Conservation (phyloP, 2,888 invertebrate genomes). For the Eledone cirrhosa region DNA sequence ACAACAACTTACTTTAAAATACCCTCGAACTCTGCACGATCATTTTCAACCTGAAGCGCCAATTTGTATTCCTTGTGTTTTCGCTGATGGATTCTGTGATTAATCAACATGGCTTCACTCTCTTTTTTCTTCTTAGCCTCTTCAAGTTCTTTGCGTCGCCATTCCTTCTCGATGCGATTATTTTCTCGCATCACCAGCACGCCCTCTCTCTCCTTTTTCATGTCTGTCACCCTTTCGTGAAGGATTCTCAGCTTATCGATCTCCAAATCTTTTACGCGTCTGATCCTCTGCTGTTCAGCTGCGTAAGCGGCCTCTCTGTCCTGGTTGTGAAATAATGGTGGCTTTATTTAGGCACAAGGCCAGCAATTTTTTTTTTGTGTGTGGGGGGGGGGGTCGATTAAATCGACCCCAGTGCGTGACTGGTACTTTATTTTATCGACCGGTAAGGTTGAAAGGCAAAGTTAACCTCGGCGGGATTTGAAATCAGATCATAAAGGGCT, state of each 20-base stretch:
- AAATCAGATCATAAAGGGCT: too few species aligned
- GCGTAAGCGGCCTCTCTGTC: slow-evolving; percentile 64
- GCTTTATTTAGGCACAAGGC: too few species aligned
- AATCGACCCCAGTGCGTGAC: too few species aligned
- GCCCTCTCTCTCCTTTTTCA: slow-evolving; percentile 65
- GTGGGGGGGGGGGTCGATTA: too few species aligned
- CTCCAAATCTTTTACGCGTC: slow-evolving; percentile 66
- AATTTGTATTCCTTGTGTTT: slow-evolving; percentile 66
- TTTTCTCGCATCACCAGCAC: slow-evolving; percentile 66
- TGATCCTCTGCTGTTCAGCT: slow-evolving; percentile 62
- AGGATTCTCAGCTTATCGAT: slow-evolving; percentile 61
- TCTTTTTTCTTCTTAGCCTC: slow-evolving; percentile 62
- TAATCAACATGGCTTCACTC: slow-evolving; percentile 61
- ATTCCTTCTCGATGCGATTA: slow-evolving; percentile 66
- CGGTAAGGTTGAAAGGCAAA: too few species aligned
- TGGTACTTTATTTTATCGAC: too few species aligned
- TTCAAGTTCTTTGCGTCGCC: slow-evolving; percentile 65
- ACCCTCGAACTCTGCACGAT: slow-evolving; percentile 66
- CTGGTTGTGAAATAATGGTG: too few species aligned
- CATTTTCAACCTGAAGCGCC: slow-evolving; percentile 66
- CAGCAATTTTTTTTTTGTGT: too few species aligned
- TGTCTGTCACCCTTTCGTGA: slow-evolving; percentile 65
- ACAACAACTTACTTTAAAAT: slow-evolving; percentile 57
- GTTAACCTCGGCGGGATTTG: too few species aligned
- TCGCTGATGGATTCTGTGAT: slow-evolving; percentile 63